Evolutionary conservation across 1,140 invertebrate genomes (phyloP).

Genomic region (Lucilia sericata): DNA sequence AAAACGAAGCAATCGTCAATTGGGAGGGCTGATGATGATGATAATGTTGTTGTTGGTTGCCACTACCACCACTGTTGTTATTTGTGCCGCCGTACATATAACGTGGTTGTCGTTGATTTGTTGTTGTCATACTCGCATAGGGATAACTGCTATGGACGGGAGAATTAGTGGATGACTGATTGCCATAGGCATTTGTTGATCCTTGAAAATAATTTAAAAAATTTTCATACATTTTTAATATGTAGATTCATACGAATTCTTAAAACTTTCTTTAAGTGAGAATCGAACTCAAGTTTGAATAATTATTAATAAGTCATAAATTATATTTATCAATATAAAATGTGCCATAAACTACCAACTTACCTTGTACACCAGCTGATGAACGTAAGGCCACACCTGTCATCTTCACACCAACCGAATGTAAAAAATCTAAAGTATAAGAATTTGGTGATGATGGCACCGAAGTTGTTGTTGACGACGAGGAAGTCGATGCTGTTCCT

Average conservation of each 20-base stretch:
- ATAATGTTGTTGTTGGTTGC: slow-evolving; percentile 44
- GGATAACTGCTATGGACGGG: background rate
- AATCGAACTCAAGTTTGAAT: no score
- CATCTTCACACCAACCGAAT: slow-evolving; percentile 50
- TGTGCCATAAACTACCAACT: no score
- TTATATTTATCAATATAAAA: no score
- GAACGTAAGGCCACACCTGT: slow-evolving; percentile 30
- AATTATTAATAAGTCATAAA: no score
- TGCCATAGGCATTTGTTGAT: background rate
- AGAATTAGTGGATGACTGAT: background rate
- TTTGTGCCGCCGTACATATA: slow-evolving; percentile 8
- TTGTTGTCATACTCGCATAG: background rate
- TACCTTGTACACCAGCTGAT: background rate
- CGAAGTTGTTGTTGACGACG: background rate
- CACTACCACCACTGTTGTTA: background rate
- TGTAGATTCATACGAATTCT: no score
- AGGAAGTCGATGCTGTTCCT: background rate
- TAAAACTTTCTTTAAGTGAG: no score
- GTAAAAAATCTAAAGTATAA: slow-evolving; percentile 51
- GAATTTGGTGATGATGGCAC: slow-evolving; percentile 37
- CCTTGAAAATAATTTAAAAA: background rate
- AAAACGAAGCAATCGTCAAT: slow-evolving; percentile 61
- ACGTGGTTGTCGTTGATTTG: background rate
- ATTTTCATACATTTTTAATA: no score
- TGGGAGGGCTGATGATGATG: slow-evolving; percentile 62